Conservation (phyloP, 2,113 vertebrate genomes). For the Pelecanus crispus region DNA sequence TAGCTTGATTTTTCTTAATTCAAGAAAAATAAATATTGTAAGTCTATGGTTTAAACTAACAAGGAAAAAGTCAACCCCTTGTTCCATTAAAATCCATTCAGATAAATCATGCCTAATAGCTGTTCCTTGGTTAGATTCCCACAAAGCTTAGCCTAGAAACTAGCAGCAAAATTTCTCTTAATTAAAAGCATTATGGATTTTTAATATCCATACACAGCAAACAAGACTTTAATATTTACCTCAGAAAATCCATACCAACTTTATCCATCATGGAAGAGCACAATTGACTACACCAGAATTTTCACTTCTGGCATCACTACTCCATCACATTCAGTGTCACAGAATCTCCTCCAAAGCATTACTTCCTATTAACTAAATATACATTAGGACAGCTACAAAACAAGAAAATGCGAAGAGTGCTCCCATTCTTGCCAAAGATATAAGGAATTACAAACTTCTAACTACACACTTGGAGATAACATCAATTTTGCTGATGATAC, state of each 20-base stretch:
- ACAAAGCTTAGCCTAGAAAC: not conserved
- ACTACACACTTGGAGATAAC: not conserved
- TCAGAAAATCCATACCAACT: not conserved
- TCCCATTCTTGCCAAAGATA: not conserved
- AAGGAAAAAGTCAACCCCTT: not conserved
- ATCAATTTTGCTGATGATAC: not conserved
- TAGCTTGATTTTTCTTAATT: not conserved
- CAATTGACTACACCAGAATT: not conserved
- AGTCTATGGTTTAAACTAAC: not conserved
- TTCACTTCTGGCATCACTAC: not conserved
- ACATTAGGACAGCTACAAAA: not conserved
- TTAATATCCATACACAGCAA: not conserved
- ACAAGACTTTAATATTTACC: not conserved
- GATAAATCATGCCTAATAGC: not conserved
- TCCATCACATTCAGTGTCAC: not conserved
- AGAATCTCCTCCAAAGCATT: not conserved
- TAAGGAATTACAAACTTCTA: not conserved
- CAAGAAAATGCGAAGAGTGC: not conserved
- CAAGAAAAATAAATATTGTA: not conserved
- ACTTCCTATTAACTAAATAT: not conserved
- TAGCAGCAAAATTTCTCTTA: not conserved
- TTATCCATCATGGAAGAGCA: not conserved
- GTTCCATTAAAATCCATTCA: not conserved
- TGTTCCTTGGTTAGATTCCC: not conserved
- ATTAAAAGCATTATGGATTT: not conserved